phyloP scores from a whole-genome alignment of 2,113 vertebrate genomes.

The Serinus canaria region DNA sequence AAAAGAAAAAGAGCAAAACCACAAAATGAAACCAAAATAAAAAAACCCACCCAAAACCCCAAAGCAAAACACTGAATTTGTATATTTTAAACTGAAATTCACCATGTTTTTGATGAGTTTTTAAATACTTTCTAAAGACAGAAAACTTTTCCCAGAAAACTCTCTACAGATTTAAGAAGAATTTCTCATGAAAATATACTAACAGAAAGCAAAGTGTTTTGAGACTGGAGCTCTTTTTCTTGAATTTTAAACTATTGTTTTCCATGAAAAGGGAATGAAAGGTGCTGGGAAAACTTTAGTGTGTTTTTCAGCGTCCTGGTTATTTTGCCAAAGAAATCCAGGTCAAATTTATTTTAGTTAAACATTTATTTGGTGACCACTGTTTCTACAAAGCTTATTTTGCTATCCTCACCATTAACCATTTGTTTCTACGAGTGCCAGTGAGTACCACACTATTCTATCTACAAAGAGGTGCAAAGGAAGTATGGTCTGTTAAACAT shows the following conservation, averaged over 20 bases:
- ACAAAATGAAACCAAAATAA: not conserved
- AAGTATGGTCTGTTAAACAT: not conserved
- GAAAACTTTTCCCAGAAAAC: not conserved
- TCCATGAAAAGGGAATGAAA: not conserved
- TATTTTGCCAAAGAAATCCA: conserved; percentile 54
- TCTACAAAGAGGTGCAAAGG: not conserved
- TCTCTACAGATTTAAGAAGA: not conserved
- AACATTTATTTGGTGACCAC: conserved; percentile 37
- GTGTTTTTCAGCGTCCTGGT: conserved; percentile 39
- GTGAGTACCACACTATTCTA: not conserved
- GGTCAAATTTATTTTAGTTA: conserved; percentile 70
- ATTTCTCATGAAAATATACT: not conserved
- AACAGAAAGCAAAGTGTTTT: not conserved
- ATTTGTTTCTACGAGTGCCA: conserved; percentile 17
- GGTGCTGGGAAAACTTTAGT: conserved; percentile 31
- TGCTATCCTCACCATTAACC: conserved; percentile 34
- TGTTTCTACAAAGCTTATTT: conserved; percentile 41
- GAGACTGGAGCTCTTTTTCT: not conserved
- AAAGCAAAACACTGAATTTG: not conserved
- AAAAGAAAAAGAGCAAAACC: not conserved
- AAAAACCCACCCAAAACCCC: fast-evolving
- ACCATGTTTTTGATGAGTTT: not conserved
- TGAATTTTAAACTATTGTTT: not conserved
- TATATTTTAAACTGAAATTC: not conserved
- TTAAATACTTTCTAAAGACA: not conserved